Percentiles rank a stretch among this genome's conserved stretches.
phyloP scores from a whole-genome alignment of 2,797 vertebrate genomes.

The Neopelma chrysocephalum region DNA sequence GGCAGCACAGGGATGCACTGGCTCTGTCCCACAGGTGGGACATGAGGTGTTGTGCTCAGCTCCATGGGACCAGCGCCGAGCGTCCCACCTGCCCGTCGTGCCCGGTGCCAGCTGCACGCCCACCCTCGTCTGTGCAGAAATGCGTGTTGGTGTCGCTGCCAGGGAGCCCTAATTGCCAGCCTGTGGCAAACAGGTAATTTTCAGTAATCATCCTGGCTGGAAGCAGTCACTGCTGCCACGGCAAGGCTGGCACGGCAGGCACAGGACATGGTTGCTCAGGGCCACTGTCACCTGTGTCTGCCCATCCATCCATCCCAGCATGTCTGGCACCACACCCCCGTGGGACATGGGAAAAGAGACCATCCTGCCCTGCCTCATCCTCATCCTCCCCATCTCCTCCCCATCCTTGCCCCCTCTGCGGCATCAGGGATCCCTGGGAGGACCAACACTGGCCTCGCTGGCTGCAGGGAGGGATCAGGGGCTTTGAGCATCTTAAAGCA shows the following conservation, averaged over 20 bases:
- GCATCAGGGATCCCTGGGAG: background rate
- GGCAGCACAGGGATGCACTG: fast-evolving
- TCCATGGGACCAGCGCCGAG: background rate
- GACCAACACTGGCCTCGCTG: fast-evolving
- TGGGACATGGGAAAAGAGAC: background rate
- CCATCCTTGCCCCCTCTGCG: fast-evolving
- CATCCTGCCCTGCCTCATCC: background rate
- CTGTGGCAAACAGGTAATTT: slow-evolving; percentile 49
- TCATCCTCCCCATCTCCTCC: background rate
- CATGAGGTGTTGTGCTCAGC: fast-evolving
- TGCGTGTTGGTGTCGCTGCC: background rate
- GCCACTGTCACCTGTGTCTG: background rate
- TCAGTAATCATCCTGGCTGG: background rate
- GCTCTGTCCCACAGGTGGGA: background rate
- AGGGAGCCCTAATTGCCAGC: slow-evolving; percentile 8
- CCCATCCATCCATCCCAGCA: background rate
- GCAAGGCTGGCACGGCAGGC: fast-evolving
- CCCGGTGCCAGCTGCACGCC: background rate
- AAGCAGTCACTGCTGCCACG: background rate
- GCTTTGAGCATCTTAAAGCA: background rate
- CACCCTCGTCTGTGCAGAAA: background rate
- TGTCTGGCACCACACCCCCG: fast-evolving
- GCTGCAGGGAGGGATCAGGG: background rate
- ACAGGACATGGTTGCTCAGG: fast-evolving
- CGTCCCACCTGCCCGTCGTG: fast-evolving